Evolutionary conservation across 2,113 vertebrate genomes (phyloP), one percentile per base, ranked within the genome.

Genomic region (Zapus hudsonius): DNA sequence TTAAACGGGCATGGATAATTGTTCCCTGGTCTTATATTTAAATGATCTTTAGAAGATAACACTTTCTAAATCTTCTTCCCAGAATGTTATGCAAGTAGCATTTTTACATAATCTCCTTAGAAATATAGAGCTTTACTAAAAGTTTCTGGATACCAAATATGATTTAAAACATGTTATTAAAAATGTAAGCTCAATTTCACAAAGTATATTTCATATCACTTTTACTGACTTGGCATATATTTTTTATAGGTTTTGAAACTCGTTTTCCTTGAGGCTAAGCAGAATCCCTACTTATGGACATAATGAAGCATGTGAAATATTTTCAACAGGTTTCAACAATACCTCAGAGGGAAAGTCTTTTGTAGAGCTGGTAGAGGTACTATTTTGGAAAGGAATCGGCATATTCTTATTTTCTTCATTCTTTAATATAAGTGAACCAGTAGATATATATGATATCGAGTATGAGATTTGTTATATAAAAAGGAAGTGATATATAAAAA

Each of bases 41-140:
- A 97, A 96, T 96, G 95, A 96, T 97, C 94, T 96, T 96, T 96
- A 96, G 83, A 96, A 96, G 86, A 94, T 96, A 96, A 92, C 94
- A 96, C 95, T 94, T 95, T 94, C 92, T 93, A 93, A 96, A 95
- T 96, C 93, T 93, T 95, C 90, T 94, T 96, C 87, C 95, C 91
- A 96, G 95, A 96, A 96, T 96, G 89, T 96, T 97, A 96, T 94
- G 91, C 93, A 96, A 96, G 95, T 89, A 94, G 81, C 80, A 90
- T 95, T 94, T 95, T 96, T 96, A 94, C 76, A 95, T 94, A 96
- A 96, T 96, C 89, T 96, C 84, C 91, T 96, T 94, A 96, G 93
- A 94, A 94, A 96, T 96, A 84, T 89, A 87, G 67, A 91, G 76
- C 47, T 80, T 87, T 78, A 84, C 72, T 91, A 87, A 92, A 96